Base-by-base conservation (phyloP, 2,888 invertebrate genomes). In the Eueremaeus valkanovi region DNA sequence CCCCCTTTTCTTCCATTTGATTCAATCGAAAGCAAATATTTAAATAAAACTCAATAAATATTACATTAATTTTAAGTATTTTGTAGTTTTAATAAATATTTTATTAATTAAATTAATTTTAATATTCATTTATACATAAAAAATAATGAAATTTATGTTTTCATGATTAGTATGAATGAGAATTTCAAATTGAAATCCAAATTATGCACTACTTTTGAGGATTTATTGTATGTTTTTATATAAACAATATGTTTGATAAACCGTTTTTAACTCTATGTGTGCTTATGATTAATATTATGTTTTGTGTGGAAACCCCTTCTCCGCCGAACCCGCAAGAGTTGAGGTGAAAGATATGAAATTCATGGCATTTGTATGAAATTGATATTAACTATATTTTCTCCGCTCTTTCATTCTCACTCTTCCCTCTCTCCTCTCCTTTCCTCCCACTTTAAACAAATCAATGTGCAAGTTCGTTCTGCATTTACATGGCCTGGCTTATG, bases 301-400 rank as follows among this genome's bases (percentile, higher is more conserved):
- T 58, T 58, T 29, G 31, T 29, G 9, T 16, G 58, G 27, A 24
- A 58, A 58, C 58, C 58, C 58, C 29, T 51, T 21, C 21, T 51
- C 21, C 21, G 31, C 13, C 29, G 31, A 58, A 58, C 29, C 66
- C 33, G n/a, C n/a, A 66, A 66, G 66, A 66, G 66, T 66, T 66
- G n/a, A n/a, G 36, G 36, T 66, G 36, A 66, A 29, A 66, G 66
- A 66, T 66, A 66, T 66, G 66, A 66, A 36, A 66, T 66, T 33
- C 33, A 36, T 66, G n/a, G n/a, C 66, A 66, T 66, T 66, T 31
- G 27, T 24, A 58, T 58, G n/a, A 66, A 66, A 66, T 66, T 66
- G 36, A 66, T 66, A 66, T 66, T 36, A 66, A 66, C 66, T 66
- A 66, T 66, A n/a, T 3, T 66, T 66, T 36, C 36, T 29, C 16